Base-by-base conservation (phyloP, 2,888 invertebrate genomes). In the Tetragonula carbonaria region DNA sequence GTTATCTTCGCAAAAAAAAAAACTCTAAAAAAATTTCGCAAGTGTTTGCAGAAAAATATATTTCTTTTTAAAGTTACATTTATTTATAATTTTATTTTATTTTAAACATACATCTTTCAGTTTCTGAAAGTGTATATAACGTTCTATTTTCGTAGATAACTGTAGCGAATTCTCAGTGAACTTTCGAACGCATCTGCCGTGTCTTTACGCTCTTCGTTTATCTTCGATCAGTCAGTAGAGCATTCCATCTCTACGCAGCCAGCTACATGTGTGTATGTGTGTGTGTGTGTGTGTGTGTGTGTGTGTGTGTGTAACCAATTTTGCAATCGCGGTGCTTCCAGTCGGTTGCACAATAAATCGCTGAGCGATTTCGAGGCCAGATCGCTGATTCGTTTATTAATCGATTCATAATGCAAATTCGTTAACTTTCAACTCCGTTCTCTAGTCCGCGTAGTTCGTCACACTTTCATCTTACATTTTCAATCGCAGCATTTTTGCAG, bases 311-410 rank as follows among this genome's bases (percentile, higher is more conserved):
- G 77, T 71, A 89, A 90, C 73, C 83, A 84, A 90, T 89, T 88
- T 88, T 70, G 83, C 88, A 86, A 90, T 90, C 82, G 78, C 86
- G 74, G 74, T 85, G 79, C 77, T 82, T 89, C 80, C 84, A 78
- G 53, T 78, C 66, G 77, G 65, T 65, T 50, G 78, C 57, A 45
- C 81, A 45, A 88, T 85, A 88, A 88, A 90, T 90, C 80, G 75
- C 50, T 55, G 74, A 71, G 67, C 84, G 84, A 88, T 86, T 86
- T 86, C 71, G 87, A 73, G 63, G 67, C 14, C 53, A 28, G 63
- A 63, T 67, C 50, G 70, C n/a, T 74, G 79, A 83, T 74, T 83
- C 78, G 84, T 85, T 88, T 83, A 85, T 89, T 88, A 84, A 82
- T 74, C 74, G 75, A n/a, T 75, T 82, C 78, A 76, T 86, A 78